A percentile compares a stretch with the other conserved stretches of the same genome.
Conservation (phyloP, 2,888 invertebrate species). For the Phorcus lineatus region DNA sequence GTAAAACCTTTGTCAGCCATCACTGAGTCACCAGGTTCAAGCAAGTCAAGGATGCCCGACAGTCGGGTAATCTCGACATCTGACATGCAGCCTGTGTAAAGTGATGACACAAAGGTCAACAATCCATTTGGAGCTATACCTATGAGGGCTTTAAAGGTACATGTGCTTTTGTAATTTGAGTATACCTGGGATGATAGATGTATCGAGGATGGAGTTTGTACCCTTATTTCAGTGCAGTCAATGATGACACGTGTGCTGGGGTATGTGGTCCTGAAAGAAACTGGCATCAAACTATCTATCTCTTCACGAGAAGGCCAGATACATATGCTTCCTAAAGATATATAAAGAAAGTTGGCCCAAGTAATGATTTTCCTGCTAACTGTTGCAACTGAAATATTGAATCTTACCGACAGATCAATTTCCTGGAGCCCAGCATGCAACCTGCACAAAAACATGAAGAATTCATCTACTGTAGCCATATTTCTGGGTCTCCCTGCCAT, state of each 20-base stretch:
- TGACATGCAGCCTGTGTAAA: slow-evolving; percentile 28
- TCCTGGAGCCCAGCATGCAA: neutral
- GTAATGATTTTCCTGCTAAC: slow-evolving; percentile 1
- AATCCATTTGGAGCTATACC: slow-evolving; percentile 24
- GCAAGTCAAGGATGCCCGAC: slow-evolving; percentile 26
- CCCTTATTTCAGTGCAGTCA: too few species aligned
- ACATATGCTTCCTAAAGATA: neutral
- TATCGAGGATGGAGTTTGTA: too few species aligned
- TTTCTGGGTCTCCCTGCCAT: neutral
- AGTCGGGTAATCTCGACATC: slow-evolving; percentile 31
- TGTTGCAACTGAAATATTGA: neutral
- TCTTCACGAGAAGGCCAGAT: too few species aligned
- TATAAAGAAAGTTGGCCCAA: slow-evolving; percentile 20
- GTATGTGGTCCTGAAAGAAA: slow-evolving; percentile 22
- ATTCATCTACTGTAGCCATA: neutral
- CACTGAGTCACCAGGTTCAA: slow-evolving; percentile 28
- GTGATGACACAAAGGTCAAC: slow-evolving; percentile 25
- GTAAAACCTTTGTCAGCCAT: too few species aligned
- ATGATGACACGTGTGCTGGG: slow-evolving; percentile 26
- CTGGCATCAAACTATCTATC: neutral
- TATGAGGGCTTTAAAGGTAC: too few species aligned
- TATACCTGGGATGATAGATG: too few species aligned
- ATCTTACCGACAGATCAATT: neutral
- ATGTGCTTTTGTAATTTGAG: too few species aligned
- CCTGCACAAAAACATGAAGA: neutral